Evolutionary conservation across 2,113 vertebrate genomes (phyloP), one percentile per base, ranked within the genome.

Genomic region (Poeciliopsis retropinna): DNA sequence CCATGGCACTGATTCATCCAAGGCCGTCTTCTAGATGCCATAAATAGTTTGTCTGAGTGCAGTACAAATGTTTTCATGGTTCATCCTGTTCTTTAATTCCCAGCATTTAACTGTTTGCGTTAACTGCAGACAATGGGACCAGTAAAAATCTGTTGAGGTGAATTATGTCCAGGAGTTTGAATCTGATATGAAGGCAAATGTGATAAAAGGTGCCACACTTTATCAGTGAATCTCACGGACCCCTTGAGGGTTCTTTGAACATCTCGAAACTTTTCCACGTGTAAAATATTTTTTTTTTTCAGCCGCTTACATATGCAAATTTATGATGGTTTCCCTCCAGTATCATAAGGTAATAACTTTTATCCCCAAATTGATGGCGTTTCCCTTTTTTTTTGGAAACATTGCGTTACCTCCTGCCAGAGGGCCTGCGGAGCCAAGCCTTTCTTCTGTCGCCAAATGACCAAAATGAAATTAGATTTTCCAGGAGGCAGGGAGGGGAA

Each of bases 401-500:
- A 7, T 34, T 65, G 32, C 31, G 41, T 72, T 78, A 60, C 78
- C 41, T 75, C 39, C 69, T 88, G 85, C 87, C 80, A 88, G 79
- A 34, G 82, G 80, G 41, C 69, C 72, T 30, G 6, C 31, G 51
- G 79, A 82, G 85, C 72, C 85, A 79, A 67, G 82, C 77, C 64
- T 82, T 81, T 87, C 80, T 79, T 78, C 75, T 44, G 65, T 30
- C 78, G 84, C 87, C 90, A 89, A 89, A 88, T 72, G 76, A 77
- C 70, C 75, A 81, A 87, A 89, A 70, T 73, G 11, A 82, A 88
- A 87, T 86, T 37, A 41, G 85, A 86, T 80, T 87, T 82, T 76
- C 83, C 76, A 83, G 72, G 69, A 47, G 60, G 67, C 44, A 62
- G 64, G 34, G 8, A 19, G 39, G 65, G 73, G 78, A 60, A 60